Conservation (phyloP, 1,140 invertebrate genomes). For the Myzus persicae region DNA sequence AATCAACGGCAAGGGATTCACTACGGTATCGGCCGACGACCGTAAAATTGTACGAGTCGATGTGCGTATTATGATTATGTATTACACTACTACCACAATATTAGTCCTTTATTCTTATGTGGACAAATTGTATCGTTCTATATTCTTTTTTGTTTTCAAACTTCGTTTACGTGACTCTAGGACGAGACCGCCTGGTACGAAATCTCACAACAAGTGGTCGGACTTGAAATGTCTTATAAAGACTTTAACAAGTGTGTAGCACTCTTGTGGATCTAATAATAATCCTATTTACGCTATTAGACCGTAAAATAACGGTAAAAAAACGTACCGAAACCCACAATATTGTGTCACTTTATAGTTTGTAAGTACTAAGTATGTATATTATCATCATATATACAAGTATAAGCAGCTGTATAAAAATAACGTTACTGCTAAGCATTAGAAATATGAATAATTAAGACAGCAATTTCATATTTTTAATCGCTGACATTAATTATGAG, state of each 20-base stretch:
- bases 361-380: background rate
- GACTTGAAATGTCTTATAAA: slow-evolving; percentile 3
- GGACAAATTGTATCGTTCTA: background rate
- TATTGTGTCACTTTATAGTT: slow-evolving; percentile 4
- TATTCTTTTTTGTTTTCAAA: slow-evolving; percentile 18
- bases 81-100: background rate
- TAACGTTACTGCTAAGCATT: background rate
- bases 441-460: slow-evolving; percentile 31
- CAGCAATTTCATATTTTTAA: slow-evolving; percentile 35
- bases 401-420: slow-evolving; percentile 4
- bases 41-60: background rate
- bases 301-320: background rate
- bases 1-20: background rate
- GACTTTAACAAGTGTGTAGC: slow-evolving; percentile 6
- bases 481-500: background rate
- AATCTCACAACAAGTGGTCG: slow-evolving; percentile 1
- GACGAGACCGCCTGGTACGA: background rate
- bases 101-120: background rate
- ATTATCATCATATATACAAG: background rate
- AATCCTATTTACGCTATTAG: slow-evolving; percentile 18
- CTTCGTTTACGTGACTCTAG: slow-evolving; percentile 4
- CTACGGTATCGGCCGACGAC: background rate
- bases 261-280: slow-evolving; percentile 13
- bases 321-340: slow-evolving; percentile 36
- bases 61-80: background rate